Base-by-base conservation (phyloP, 2,797 vertebrate species). In the Distichodus sexfasciatus region DNA sequence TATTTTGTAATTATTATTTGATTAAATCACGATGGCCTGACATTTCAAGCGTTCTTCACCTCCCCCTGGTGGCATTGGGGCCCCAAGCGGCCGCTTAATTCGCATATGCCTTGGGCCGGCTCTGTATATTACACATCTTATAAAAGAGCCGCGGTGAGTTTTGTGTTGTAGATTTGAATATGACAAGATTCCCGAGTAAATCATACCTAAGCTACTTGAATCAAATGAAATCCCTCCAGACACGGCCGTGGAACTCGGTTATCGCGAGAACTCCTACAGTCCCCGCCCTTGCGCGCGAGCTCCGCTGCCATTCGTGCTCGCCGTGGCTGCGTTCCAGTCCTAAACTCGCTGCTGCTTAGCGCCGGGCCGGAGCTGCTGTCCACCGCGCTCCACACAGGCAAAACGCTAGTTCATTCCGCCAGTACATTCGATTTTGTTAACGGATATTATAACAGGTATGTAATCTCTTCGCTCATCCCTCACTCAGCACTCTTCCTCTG, bases 341-440 rank as follows among this genome's bases (percentile, higher is more conserved):
- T 17, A 72, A 80, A 85, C 85, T 72, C 75, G 81, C 68, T 82
- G 78, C 68, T 82, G 78, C 72, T 75, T 65, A 80, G 82, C 85
- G 74, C 85, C 84, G 84, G 86, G 77, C 78, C 62, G 84, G 86
- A 86, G 87, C 87, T 80, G 84, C 74, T 66, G 60, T 70, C 71
- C 82, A 76, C 80, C 74, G 75, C 74, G 81, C 81, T 78, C 79
- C 74, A 76, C 67, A 38, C 81, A 75, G 83, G 77, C 69, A 86
- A 70, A 80, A 83, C n/a, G 77, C 78, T 74, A 81, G 83, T 71
- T 74, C 57, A 76, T 66, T 86, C 81, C 75, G 81, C 36, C 77
- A 78, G 31, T 63, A n/a, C 54, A n/a, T n/a, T 19, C 57, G 29
- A 17, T 15, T 36, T 11, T 24, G 41, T 38, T 46, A n/a, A 41